Base-by-base conservation (phyloP, 2,113 vertebrate species). In the Gallinago paraguaiae region DNA sequence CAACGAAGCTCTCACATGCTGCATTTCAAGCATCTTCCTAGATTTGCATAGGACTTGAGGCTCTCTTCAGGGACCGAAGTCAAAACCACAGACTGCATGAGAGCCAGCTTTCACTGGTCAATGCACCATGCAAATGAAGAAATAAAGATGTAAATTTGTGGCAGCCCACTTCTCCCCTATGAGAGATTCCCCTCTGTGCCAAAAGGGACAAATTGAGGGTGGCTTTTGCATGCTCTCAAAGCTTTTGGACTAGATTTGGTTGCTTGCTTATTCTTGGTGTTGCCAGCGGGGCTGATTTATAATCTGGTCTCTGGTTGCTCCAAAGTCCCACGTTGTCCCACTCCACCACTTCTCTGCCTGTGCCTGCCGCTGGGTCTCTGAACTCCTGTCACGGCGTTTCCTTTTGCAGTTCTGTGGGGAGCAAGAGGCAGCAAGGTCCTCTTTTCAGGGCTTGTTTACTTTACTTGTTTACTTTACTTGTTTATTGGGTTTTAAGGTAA, bases 101-200 rank as follows among this genome's bases (percentile, higher is more conserved):
- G 30, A 91, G 46, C 50, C 51, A 83, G 9, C 31, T 81, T 88
- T 86, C 2, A 0, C 72, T 33, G 54, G 72, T 68, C 61, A 88
- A 79, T 87, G 63, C 76, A 60, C 74, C 27, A 75, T 41, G 53
- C 39, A 92, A 75, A 91, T 68, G 69, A 93, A 41, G 64, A 95
- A 93, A 91, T 68, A 59, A 92, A 86, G 69, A 75, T 60, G 48
- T 81, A 91, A 88, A 92, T 81, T 37, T 2, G 1, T 5, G 5
- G 53, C 50, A 81, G 20, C n/a, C 27, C 53, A 53, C 35, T 90
- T 80, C 43, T 88, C 8, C 23, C 18, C 23, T 59, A 4, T 39
- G 17, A 78, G 31, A 81, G 33, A 43, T 80, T 81, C 43, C 30
- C 27, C 46, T 77, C 53, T 69, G 28, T 67, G 64, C 64, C 82